phyloP scores from a whole-genome alignment of 2,888 invertebrate genomes.

The Quadroppia sp. region DNA sequence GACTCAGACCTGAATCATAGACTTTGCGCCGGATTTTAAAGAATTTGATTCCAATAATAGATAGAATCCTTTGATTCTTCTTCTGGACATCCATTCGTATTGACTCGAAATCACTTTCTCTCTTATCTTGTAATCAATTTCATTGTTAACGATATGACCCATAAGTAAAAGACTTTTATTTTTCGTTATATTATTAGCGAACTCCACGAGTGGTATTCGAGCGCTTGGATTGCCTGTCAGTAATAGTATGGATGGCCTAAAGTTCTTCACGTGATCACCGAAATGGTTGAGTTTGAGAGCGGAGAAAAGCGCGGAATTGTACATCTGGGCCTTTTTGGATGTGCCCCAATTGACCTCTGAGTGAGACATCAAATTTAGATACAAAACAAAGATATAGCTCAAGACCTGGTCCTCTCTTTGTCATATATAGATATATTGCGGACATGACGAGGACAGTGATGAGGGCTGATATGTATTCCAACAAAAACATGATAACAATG shows the following conservation, averaged over 20 bases:
- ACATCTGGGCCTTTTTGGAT: constrained; percentile 91
- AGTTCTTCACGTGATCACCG: constrained; percentile 96
- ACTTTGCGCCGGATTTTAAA: constrained; percentile 53
- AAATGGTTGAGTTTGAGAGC: constrained; percentile 81
- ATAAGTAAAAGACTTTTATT: constrained; percentile 41
- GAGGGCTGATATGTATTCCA: constrained; percentile 85
- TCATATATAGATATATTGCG: constrained; percentile 83
- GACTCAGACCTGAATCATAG: constrained; percentile 52
- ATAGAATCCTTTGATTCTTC: constrained; percentile 48
- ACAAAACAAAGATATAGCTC: neutral
- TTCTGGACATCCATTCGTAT: constrained; percentile 47
- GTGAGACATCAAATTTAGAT: constrained; percentile 30
- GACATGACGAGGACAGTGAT: constrained; percentile 81
- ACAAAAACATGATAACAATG: constrained; percentile 81
- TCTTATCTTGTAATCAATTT: constrained; percentile 21
- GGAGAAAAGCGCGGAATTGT: constrained; percentile 81
- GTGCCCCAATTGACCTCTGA: constrained; percentile 95
- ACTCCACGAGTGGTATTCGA: constrained; percentile 82
- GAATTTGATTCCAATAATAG: constrained; percentile 48
- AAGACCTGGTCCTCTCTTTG: constrained; percentile 76
- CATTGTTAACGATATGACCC: constrained; percentile 37
- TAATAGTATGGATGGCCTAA: constrained; percentile 85
- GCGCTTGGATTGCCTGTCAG: constrained; percentile 76
- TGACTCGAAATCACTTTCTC: constrained; percentile 42
- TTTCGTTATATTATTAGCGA: constrained; percentile 87